Evolutionary conservation across 92 coral and sea anemone genomes (phyloP), one percentile per base, ranked within the genome.

Genomic region (Palythoa caribaeorum): DNA sequence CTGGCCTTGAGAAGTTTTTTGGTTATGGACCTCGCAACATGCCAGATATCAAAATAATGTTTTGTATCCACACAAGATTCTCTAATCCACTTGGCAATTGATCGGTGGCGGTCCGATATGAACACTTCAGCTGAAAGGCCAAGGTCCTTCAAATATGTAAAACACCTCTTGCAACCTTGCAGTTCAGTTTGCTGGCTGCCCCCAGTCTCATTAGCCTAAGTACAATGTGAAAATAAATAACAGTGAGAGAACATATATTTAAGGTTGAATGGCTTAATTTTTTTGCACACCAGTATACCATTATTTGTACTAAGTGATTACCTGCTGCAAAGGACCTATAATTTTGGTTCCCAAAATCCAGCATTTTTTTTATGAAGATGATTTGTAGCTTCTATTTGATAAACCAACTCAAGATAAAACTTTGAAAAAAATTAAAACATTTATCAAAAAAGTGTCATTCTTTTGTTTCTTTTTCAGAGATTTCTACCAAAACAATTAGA

Each of bases 151-250:
- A 78, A 53, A 48, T 17, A 62, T 1, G 40, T 1, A 62, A 78
- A 78, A 1, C 66, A 78, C 20, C 83, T 3, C 83, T 78, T 78
- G 48, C 68, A 50, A 21, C 83, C 83, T 62, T 78, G 69, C 68
- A 78, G 50, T 48, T 78, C 83, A 17, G 38, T 78, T 47, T 78
- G 83, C 44, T 54, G 68, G 21, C 83, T 78, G 35, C 83, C 83
- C 20, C 83, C 83, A 13, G 83, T 78, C 50, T 52, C 83, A 78
- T 78, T 78, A 17, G 69, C 83, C 83, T 78, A 36, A 62, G 72
- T 19, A 19, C 54, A 76, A 76, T 0, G 36, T 76, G 54, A 53
- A 47, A 37, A 17, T 53, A 76, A 76, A 8, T n/a, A 35, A 8
- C 62, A 47, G 35, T 47, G 21, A 57, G 16, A 57, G 13, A 57